Base-by-base conservation (phyloP, 53 echinoderm and acorn worm species). In the Echinometra lucunter region DNA sequence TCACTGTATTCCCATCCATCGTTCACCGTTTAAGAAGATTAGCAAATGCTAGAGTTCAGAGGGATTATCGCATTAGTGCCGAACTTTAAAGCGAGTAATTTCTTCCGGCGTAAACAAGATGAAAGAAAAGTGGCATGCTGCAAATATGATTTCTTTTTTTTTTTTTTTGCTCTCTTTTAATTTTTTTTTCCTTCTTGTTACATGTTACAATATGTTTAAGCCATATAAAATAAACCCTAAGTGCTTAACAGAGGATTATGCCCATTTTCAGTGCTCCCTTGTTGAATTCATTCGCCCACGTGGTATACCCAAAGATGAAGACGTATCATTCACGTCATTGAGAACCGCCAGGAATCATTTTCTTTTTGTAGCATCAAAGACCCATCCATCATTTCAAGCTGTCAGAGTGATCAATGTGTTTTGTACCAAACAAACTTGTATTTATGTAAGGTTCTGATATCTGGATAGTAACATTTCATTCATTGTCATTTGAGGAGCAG, bases 21-120 rank as follows among this genome's bases (percentile, higher is more conserved):
- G 60, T 91, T 58, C 63, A 63, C 70, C 69, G 67, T 91, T 91
- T 92, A 92, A 92, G 92, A 74, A 92, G 92, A 92, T 92, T 92
- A 92, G 78, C 44, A 91, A 91, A 91, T 92, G 92, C 80, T 91
- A 78, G 78, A 40, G 92, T 92, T 75, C 92, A 92, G 74, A 32
- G 28, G 78, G 92, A 92, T 92, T 92, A 92, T 57, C 78, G 92
- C 78, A 78, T 92, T 91, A 91, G 91, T 91, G 69, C 63, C 63
- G 15, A 91, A 91, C 91, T 91, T 69, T 69, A 60, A 89, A 89
- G 60, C 37, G 67, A 91, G 91, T 91, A 69, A 91, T 91, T 66
- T 91, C 91, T 91, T 91, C 91, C 91, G 91, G 91, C 45, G 47
- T 66, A 91, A 91, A 91, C 66, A 91, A 38, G 69, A 91, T 66